Evolutionary conservation across 2,888 invertebrate species (phyloP), one percentile per base, ranked within the genome.

Genomic region (Drosophila rubida): DNA sequence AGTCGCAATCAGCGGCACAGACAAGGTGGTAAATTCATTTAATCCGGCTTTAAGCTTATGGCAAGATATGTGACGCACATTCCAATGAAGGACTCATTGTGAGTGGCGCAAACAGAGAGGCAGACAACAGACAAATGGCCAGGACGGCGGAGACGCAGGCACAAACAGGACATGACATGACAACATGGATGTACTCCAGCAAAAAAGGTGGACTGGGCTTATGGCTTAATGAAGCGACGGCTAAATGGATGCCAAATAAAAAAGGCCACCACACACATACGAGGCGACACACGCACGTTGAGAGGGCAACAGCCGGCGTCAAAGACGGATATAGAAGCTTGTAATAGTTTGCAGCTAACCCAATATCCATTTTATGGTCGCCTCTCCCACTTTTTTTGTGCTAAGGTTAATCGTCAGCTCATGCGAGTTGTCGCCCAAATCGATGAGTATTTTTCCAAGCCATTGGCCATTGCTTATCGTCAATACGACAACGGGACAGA

Each of bases 151-250:
- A 30, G 14, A 14, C 35, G 13, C 7, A 13, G 7, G 8, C 16
- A 39, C 14, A 39, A 25, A 42, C 32, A 65, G 71, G 55, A 82
- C 76, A 68, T 70, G 87, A 63, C 70, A 69, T 66, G 55, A 55
- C 62, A 66, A 55, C 53, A 60, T 66, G 64, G 59, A 19, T 16
- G 11, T n/a, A 25, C 19, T 19, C 23, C 30, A 30, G 11, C 14
- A 54, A 30, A 27, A 54, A 22, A 27, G 37, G 35, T 72, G 75
- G 69, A 23, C 13, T 8, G 45, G 64, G 66, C 48, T 69, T 69
- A 80, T 71, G 85, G 87, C 85, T 81, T 80, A 83, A 83, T 83
- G 85, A 83, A 83, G 85, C 83, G 86, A 55, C 54, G 41, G 44
- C 72, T 79, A 75, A 83, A 68, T 69, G 83, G 58, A 60, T 63